Conservation (phyloP, 1,140 invertebrate genomes). For the Acromyrmex echinatior region DNA sequence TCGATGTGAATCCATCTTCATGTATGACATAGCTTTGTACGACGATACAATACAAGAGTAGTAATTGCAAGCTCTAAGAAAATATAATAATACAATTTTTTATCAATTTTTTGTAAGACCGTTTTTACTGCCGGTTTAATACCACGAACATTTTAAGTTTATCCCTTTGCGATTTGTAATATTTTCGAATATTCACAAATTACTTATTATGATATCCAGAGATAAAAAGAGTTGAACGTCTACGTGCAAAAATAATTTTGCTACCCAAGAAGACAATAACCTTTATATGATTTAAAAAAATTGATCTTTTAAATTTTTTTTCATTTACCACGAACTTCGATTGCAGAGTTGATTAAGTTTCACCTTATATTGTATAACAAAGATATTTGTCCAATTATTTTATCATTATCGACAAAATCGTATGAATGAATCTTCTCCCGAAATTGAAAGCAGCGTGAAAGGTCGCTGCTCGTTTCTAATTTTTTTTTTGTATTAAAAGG, state of each 20-base stretch:
- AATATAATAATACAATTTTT: neutral
- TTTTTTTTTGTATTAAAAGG: neutral
- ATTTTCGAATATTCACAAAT: conserved; percentile 1
- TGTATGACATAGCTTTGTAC: too few species aligned
- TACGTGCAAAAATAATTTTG: too few species aligned
- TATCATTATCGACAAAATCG: conserved; percentile 11
- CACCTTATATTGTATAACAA: conserved; percentile 26
- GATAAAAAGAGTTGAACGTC: too few species aligned
- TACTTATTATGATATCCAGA: neutral
- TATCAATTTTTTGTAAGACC: conserved; percentile 11
- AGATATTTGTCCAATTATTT: conserved; percentile 40
- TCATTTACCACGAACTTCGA: neutral
- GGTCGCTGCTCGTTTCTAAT: neutral
- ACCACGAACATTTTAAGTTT: conserved; percentile 5
- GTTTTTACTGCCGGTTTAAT: neutral
- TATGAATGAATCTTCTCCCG: conserved; percentile 19
- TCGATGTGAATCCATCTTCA: neutral
- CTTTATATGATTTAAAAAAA: too few species aligned
- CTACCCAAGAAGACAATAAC: too few species aligned
- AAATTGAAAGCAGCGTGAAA: neutral
- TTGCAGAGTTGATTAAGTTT: conserved; percentile 38
- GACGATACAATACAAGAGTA: neutral
- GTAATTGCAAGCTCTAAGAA: neutral
- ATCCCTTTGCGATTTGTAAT: neutral
- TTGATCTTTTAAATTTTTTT: neutral